A percentile compares a stretch with the other conserved stretches of the same genome.
phyloP scores from a whole-genome alignment of 2,113 vertebrate genomes.

The Scartelaos histophorus region DNA sequence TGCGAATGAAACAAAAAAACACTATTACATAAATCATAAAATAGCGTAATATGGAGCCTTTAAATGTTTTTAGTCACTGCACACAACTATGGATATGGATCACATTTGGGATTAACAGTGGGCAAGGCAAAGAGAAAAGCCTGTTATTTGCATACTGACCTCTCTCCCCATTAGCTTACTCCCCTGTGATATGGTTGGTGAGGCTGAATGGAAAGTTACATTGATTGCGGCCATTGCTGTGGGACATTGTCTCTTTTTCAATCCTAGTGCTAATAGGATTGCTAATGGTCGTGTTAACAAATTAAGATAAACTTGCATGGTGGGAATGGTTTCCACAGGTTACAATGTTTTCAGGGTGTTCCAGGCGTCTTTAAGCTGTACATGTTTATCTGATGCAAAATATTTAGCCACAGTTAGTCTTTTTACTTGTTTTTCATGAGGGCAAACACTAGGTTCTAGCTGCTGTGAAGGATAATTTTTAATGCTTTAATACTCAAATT shows the following conservation, averaged over 20 bases:
- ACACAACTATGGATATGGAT: neutral
- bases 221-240: constrained; percentile 45
- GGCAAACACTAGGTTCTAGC: constrained; percentile 12
- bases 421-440: constrained; percentile 9
- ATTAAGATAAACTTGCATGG: constrained; percentile 51
- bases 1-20: no score
- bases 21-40: no score
- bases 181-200: constrained; percentile 33
- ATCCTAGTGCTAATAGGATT: constrained; percentile 54
- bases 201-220: constrained; percentile 60
- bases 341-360: constrained; percentile 1
- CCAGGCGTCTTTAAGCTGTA: neutral
- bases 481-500: constrained; percentile 42
- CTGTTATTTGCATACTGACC: neutral
- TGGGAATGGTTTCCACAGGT: constrained; percentile 15
- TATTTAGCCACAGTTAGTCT: neutral
- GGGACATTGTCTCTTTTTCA: constrained; percentile 40
- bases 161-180: neutral
- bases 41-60: no score
- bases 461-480: constrained; percentile 25
- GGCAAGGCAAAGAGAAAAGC: neutral
- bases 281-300: constrained; percentile 52
- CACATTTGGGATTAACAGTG: constrained; percentile 11
- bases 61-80: no score
- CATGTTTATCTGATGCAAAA: neutral